Evolutionary conservation across 2,888 invertebrate genomes (phyloP).

Genomic region (Tanypteryx hageni): DNA sequence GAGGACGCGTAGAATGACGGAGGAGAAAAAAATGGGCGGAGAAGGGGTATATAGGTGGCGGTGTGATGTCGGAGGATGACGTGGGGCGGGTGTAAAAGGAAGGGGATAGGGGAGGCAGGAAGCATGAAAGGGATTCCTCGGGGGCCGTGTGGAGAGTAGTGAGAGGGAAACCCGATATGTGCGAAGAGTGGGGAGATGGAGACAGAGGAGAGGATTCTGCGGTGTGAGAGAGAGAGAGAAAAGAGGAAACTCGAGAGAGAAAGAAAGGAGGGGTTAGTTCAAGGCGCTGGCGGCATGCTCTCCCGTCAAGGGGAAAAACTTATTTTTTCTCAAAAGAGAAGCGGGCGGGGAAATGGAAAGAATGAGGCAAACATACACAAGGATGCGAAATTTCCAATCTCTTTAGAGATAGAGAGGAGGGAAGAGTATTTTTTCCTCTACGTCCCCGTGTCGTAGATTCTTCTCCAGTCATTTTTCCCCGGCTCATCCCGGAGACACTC

Average conservation of each 20-base stretch:
- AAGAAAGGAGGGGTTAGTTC: too few relatives aligned
- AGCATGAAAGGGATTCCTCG: not conserved
- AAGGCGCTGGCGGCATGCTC: not conserved
- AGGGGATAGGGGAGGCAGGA: not conserved
- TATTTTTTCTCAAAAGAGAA: not conserved
- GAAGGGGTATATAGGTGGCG: too few relatives aligned
- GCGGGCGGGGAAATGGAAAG: not conserved
- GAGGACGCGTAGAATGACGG: too few relatives aligned
- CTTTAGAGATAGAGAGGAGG: not conserved
- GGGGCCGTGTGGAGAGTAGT: not conserved
- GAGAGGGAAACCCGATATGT: constrained; percentile 18
- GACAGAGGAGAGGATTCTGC: not conserved
- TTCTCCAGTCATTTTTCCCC: too few relatives aligned
- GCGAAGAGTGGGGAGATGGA: not conserved
- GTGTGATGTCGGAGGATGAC: too few relatives aligned
- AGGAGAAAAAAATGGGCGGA: too few relatives aligned
- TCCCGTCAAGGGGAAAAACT: not conserved
- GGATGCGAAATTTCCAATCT: not conserved
- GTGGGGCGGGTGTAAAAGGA: too few relatives aligned
- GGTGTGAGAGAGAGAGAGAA: too few relatives aligned
- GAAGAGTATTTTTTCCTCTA: not conserved
- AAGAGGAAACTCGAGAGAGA: not conserved
- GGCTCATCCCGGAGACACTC: too few relatives aligned
- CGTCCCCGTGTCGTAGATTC: not conserved
- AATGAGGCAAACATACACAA: not conserved